Conservation (phyloP, 2,888 invertebrate genomes). For the Chrysina gloriosa region DNA sequence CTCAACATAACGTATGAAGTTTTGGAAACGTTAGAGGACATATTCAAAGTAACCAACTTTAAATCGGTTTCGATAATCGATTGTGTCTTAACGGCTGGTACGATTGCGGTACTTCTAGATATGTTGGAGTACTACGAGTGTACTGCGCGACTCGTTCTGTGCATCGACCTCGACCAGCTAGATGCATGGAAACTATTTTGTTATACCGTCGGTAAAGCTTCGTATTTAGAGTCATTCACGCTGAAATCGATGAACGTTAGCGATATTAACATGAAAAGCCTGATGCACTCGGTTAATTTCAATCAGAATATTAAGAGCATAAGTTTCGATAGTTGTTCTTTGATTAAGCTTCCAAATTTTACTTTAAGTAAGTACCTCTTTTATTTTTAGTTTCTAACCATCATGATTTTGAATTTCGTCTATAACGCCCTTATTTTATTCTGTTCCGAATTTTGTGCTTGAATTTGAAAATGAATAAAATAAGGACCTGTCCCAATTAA, state of each 20-base stretch:
- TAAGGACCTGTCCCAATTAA: too few species aligned
- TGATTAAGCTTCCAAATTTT: constrained; percentile 57
- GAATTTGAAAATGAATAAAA: too few species aligned
- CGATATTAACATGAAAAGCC: constrained; percentile 56
- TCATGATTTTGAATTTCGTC: too few species aligned
- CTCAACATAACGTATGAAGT: constrained; percentile 59
- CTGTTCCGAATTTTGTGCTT: too few species aligned
- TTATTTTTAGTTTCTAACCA: too few species aligned
- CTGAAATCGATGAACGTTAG: constrained; percentile 58
- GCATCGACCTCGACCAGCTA: constrained; percentile 57
- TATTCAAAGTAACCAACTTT: constrained; percentile 60
- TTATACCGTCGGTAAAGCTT: constrained; percentile 55
- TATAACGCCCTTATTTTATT: too few species aligned
- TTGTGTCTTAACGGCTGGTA: constrained; percentile 58
- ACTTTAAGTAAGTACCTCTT: constrained; percentile 55
- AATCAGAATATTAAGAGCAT: constrained; percentile 57
- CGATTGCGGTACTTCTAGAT: constrained; percentile 59
- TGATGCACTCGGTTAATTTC: constrained; percentile 54
- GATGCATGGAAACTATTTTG: constrained; percentile 60
- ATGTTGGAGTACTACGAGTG: constrained; percentile 61
- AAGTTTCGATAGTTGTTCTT: constrained; percentile 59
- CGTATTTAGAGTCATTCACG: constrained; percentile 55
- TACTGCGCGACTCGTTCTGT: constrained; percentile 57
- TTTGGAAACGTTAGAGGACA: constrained; percentile 60
- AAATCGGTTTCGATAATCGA: constrained; percentile 56